Evolutionary conservation across 2,888 invertebrate species (phyloP).

Genomic region (Platycheirus rosarum): DNA sequence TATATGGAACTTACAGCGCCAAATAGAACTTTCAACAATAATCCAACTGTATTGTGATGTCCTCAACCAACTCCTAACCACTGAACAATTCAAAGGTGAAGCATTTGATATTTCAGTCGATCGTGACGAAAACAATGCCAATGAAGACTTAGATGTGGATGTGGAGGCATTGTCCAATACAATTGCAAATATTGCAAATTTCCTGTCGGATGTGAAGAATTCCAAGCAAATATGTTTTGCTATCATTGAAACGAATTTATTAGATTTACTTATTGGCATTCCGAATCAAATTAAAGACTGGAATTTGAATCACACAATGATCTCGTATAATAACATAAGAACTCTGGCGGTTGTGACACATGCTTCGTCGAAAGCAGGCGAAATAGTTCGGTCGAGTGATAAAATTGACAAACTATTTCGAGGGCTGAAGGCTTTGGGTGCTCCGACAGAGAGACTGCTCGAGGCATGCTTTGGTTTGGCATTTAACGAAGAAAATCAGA

Average conservation of each 20-base stretch:
- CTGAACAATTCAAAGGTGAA: constrained; percentile 79
- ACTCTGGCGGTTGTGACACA: constrained; percentile 78
- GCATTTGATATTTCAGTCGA: constrained; percentile 80
- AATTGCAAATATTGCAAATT: constrained; percentile 80
- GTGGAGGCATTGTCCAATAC: constrained; percentile 80
- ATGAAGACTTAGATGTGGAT: constrained; percentile 78
- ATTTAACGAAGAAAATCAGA: constrained; percentile 78
- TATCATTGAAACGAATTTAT: constrained; percentile 81
- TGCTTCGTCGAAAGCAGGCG: constrained; percentile 76
- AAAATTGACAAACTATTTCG: constrained; percentile 79
- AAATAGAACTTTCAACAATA: constrained; percentile 84
- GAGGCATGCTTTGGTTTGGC: constrained; percentile 83
- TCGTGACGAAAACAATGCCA: constrained; percentile 74
- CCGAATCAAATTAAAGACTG: constrained; percentile 80
- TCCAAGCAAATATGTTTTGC: constrained; percentile 79
- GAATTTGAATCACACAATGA: constrained; percentile 78
- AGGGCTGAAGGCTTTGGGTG: constrained; percentile 81
- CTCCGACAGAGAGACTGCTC: constrained; percentile 82
- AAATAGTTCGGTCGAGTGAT: constrained; percentile 77
- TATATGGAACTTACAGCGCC: constrained; percentile 84
- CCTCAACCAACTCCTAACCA: constrained; percentile 80
- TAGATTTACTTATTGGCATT: constrained; percentile 81
- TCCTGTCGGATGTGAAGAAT: constrained; percentile 77
- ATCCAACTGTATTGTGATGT: constrained; percentile 82
- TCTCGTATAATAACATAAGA: constrained; percentile 79